Percentiles rank a stretch among this genome's conserved stretches.
Evolutionary conservation across 1,140 invertebrate species (phyloP).

Genomic region (Steinernema khuongi): DNA sequence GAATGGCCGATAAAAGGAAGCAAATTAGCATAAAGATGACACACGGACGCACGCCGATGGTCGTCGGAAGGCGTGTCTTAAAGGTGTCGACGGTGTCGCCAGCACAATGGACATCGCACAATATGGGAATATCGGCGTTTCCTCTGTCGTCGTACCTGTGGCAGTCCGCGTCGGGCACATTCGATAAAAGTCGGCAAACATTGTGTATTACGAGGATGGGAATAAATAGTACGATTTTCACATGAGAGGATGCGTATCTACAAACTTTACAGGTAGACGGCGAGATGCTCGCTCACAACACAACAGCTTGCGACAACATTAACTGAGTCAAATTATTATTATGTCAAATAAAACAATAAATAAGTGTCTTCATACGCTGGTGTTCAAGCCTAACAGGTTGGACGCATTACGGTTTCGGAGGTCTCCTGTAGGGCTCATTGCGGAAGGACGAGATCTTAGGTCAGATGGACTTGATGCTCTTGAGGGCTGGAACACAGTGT

Average conservation of each 20-base stretch:
- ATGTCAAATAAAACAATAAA: not conserved
- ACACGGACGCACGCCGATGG: not conserved
- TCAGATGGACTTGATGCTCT: constrained; percentile 5
- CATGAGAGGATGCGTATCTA: not conserved
- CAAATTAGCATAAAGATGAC: constrained; percentile 15
- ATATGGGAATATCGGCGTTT: not conserved
- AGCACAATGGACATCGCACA: not conserved
- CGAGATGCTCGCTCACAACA: constrained; percentile 8
- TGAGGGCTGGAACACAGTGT: not conserved
- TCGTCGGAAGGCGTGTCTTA: not conserved
- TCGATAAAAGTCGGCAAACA: constrained; percentile 10
- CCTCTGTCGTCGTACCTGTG: not conserved
- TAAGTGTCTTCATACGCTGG: not conserved
- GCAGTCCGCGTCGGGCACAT: too few species aligned
- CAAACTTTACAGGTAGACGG: not conserved
- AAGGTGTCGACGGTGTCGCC: not conserved
- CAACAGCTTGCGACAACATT: constrained; percentile 8
- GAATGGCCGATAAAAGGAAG: constrained; percentile 6
- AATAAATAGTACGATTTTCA: not conserved
- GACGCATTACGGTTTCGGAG: not conserved
- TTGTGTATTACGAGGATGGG: not conserved
- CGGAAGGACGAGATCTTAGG: not conserved
- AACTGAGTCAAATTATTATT: not conserved
- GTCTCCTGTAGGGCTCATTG: not conserved
- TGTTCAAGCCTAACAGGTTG: constrained; percentile 17